A percentile compares a stretch with the other conserved stretches of the same genome.
Evolutionary conservation across 2,797 vertebrate species (phyloP).

Genomic region (Characodon lateralis): DNA sequence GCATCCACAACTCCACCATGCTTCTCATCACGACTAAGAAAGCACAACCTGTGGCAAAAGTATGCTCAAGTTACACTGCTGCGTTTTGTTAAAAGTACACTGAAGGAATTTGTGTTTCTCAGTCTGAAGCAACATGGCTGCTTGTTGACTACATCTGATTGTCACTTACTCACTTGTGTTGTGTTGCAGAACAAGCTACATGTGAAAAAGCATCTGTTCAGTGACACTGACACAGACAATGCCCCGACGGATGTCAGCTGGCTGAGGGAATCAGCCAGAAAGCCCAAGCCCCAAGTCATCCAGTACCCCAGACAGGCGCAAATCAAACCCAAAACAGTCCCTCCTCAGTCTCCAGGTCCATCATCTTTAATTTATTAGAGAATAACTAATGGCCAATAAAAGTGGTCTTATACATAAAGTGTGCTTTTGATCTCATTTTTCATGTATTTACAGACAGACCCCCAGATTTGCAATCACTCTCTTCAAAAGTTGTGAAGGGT

Average conservation of each 20-base stretch:
- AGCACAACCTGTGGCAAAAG: slow-evolving; percentile 59
- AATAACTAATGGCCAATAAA: neutral
- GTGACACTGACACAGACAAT: slow-evolving; percentile 88
- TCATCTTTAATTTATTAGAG: neutral
- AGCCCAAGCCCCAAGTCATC: slow-evolving; percentile 81
- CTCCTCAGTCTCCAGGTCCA: slow-evolving; percentile 31
- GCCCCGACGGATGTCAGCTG: slow-evolving; percentile 85
- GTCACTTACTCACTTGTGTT: neutral
- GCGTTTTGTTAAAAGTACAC: neutral
- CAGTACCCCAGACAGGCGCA: slow-evolving; percentile 83
- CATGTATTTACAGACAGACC: slow-evolving; percentile 59
- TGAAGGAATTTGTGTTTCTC: neutral
- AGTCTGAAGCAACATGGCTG: neutral
- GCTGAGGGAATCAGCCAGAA: slow-evolving; percentile 84
- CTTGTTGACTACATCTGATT: neutral
- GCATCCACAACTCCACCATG: slow-evolving; percentile 32
- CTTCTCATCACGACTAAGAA: slow-evolving; percentile 50
- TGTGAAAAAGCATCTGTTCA: slow-evolving; percentile 87
- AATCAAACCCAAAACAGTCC: slow-evolving; percentile 38
- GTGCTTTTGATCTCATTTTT: neutral
- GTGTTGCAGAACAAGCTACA: slow-evolving; percentile 55
- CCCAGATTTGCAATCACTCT: slow-evolving; percentile 27
- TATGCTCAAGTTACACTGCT: slow-evolving; percentile 37
- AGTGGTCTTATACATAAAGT: neutral
- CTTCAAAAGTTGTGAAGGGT: slow-evolving; percentile 49